These are phyloP conservation scores for Onthophagus sagittarius DNA, from an alignment of 2,888 invertebrate species.

Conservation along the genomic window DNA sequence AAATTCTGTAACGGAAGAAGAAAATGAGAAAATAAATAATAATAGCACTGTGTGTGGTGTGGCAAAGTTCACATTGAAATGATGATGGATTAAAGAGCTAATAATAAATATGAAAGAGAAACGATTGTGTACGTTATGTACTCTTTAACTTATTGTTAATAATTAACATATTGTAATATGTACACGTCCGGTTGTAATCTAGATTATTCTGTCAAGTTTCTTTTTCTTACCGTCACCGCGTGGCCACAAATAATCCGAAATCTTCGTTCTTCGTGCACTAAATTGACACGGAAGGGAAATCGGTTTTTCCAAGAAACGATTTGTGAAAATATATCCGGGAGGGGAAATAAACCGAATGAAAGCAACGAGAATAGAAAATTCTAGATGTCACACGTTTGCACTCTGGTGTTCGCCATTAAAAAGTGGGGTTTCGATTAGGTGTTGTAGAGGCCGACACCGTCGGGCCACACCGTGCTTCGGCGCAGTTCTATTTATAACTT, in stretches of 20 bases:
- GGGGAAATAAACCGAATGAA: neutral
- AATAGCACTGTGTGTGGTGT: neutral
- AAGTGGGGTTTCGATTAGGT: neutral
- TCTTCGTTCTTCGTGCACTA: neutral
- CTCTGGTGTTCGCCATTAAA: neutral
- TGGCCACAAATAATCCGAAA: neutral
- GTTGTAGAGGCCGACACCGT: neutral
- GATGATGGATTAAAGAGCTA: neutral
- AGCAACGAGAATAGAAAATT: neutral
- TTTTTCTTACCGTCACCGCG: neutral
- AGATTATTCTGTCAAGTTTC: neutral
- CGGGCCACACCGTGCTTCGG: neutral
- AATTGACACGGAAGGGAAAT: neutral
- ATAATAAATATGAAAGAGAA: neutral
- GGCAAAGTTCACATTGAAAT: neutral
- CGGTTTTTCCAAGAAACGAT: neutral
- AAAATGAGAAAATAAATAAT: neutral
- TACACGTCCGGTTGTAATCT: neutral
- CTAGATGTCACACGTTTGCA: neutral
- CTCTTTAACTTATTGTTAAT: neutral
- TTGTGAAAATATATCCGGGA: neutral
- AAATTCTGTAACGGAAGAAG: neutral
- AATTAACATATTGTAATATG: neutral
- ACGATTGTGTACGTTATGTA: neutral
- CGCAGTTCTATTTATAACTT: neutral